Percentiles rank a stretch among this genome's conserved stretches.
Conservation (phyloP, 1,140 invertebrate genomes). For the Drosophila equinoxialis region DNA sequence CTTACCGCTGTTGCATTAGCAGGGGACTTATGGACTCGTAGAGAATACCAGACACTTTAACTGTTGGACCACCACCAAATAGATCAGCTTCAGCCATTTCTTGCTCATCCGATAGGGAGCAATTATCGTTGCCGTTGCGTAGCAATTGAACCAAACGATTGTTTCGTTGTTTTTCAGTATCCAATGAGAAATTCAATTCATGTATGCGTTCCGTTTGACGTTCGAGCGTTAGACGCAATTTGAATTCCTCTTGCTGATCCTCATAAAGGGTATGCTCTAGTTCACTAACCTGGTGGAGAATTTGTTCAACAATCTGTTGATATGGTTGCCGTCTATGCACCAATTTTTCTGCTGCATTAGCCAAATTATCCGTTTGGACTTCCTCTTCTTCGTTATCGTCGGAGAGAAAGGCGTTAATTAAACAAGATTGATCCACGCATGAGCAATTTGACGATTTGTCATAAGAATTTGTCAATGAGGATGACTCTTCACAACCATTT, state of each 20-base stretch:
- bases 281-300: slow-evolving; percentile 58
- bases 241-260: slow-evolving; percentile 70
- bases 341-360: slow-evolving; percentile 14
- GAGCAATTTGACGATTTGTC: background rate
- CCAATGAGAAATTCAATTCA: slow-evolving; percentile 61
- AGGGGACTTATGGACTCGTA: slow-evolving; percentile 70
- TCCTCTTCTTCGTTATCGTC: slow-evolving; percentile 15
- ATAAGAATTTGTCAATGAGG: background rate
- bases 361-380: background rate
- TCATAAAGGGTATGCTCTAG: slow-evolving; percentile 69
- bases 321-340: slow-evolving; percentile 30
- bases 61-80: slow-evolving; percentile 4
- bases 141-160: slow-evolving; percentile 61
- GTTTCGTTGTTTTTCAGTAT: slow-evolving; percentile 64
- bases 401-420: background rate
- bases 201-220: slow-evolving; percentile 56
- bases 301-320: slow-evolving; percentile 50
- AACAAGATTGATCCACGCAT: background rate
- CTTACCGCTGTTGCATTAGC: slow-evolving; percentile 78
- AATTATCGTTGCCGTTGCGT: slow-evolving; percentile 35
- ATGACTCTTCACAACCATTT: background rate
- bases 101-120: slow-evolving; percentile 34
- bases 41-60: slow-evolving; percentile 22
- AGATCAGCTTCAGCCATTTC: slow-evolving; percentile 32
- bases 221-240: slow-evolving; percentile 64